Conservation (phyloP, 2,797 vertebrate species). For the Sebastes kiyomatsui region DNA sequence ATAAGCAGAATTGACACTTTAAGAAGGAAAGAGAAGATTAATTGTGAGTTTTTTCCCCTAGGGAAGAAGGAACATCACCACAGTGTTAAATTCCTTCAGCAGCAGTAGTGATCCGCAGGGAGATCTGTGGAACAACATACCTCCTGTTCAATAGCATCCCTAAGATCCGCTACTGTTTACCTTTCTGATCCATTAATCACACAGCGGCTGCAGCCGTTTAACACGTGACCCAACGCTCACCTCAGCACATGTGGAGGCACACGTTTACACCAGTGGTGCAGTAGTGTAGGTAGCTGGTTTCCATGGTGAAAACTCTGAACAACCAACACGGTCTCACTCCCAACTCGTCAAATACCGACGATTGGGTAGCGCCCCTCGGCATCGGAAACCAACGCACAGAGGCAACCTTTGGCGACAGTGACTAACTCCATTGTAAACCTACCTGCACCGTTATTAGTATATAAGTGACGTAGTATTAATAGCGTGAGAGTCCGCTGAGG, state of each 20-base stretch:
- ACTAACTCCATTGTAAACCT: too few relatives aligned
- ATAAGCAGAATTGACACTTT: constrained; percentile 8
- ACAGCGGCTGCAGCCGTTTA: not conserved
- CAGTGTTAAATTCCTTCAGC: constrained; percentile 50
- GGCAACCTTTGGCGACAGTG: too few relatives aligned
- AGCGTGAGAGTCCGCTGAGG: too few relatives aligned
- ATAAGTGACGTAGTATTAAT: too few relatives aligned
- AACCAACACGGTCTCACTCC: not conserved
- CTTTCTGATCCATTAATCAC: constrained; percentile 57
- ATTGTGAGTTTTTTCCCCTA: not conserved
- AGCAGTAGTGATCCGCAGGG: constrained; percentile 13
- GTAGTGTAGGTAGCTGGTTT: not conserved
- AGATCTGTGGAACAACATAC: constrained; percentile 31
- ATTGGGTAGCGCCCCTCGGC: too few relatives aligned
- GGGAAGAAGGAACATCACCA: constrained; percentile 21
- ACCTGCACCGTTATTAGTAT: too few relatives aligned
- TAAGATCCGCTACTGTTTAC: constrained; percentile 37
- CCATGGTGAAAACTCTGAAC: not conserved
- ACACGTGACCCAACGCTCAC: constrained; percentile 26
- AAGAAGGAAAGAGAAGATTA: not conserved
- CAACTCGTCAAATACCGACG: too few relatives aligned
- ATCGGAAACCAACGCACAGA: too few relatives aligned
- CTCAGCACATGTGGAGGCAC: constrained; percentile 5
- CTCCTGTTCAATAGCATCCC: constrained; percentile 31
- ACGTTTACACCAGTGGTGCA: not conserved